Percentiles rank a stretch among this genome's conserved stretches.
Evolutionary conservation across 2,113 vertebrate genomes (phyloP).

Genomic region (Brachyistius frenatus): DNA sequence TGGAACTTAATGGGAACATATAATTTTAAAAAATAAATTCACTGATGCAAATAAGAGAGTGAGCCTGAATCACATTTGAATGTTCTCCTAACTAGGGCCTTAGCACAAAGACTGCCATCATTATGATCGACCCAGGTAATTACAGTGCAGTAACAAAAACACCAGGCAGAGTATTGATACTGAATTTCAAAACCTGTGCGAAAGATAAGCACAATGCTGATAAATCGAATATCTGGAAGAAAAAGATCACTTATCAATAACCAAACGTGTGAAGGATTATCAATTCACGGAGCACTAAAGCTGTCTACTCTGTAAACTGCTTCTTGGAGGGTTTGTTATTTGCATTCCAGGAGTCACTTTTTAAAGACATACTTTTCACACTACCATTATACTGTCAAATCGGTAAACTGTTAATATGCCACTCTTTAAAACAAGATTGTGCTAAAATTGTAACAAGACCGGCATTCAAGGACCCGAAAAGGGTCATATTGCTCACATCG

Average conservation of each 20-base stretch:
- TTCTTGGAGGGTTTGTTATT: slow-evolving; percentile 1
- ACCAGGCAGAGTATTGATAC: neutral
- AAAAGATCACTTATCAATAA: too few species aligned
- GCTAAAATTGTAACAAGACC: neutral
- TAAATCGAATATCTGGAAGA: too few species aligned
- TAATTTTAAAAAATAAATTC: neutral
- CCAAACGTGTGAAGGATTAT: too few species aligned
- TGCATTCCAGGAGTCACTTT: neutral
- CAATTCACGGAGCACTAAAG: too few species aligned
- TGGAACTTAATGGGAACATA: slow-evolving; percentile 3
- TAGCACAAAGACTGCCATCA: slow-evolving; percentile 23
- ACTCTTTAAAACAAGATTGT: neutral
- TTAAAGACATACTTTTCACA: neutral
- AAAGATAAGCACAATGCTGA: too few species aligned
- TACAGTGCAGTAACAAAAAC: slow-evolving; percentile 38
- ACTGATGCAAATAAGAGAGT: too few species aligned
- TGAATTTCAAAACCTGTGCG: too few species aligned
- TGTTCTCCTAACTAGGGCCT: neutral
- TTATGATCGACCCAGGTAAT: slow-evolving; percentile 47
- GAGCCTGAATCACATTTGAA: too few species aligned
- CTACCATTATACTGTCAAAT: neutral
- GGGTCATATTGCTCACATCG: neutral
- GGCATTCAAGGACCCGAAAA: neutral
- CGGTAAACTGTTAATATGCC: neutral
- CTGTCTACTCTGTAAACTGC: neutral